phyloP scores from a whole-genome alignment of 2,113 vertebrate species.

The Sceloporus tristichus region DNA sequence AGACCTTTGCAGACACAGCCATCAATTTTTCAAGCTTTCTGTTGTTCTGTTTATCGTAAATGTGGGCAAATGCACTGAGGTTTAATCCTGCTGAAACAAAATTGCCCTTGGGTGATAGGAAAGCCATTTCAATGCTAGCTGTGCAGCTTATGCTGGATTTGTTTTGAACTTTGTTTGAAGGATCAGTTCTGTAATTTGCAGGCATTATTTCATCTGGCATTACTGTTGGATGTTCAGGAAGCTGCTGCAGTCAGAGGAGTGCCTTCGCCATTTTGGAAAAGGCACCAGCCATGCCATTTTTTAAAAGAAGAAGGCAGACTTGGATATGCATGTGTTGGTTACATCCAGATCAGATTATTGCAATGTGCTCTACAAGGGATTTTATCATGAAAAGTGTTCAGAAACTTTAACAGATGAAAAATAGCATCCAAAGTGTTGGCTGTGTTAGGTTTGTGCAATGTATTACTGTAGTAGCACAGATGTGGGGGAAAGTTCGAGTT shows the following conservation, averaged over 20 bases:
- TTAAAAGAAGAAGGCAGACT: not conserved
- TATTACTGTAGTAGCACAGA: not conserved
- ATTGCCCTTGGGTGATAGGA: not conserved
- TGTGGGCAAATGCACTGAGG: not conserved
- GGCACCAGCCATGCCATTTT: not conserved
- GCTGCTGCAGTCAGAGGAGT: not conserved
- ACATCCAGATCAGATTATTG: not conserved
- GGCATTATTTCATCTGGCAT: not conserved
- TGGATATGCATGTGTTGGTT: not conserved
- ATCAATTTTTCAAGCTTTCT: not conserved
- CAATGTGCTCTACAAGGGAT: not conserved
- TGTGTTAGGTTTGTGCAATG: not conserved
- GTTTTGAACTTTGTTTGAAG: not conserved
- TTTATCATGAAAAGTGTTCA: not conserved
- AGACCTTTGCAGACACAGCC: not conserved
- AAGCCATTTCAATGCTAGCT: not conserved
- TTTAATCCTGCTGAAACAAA: not conserved
- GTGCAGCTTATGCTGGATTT: not conserved
- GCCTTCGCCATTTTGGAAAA: not conserved
- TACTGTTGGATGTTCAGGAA: not conserved
- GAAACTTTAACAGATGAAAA: not conserved
- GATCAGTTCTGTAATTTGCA: not conserved
- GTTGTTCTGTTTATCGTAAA: not conserved
- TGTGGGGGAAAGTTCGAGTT: too few species aligned
- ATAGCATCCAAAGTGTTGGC: not conserved